These are phyloP conservation scores for Sebastes umbrosus DNA, from an alignment of 2,797 vertebrate genomes.

Conservation along the genomic window DNA sequence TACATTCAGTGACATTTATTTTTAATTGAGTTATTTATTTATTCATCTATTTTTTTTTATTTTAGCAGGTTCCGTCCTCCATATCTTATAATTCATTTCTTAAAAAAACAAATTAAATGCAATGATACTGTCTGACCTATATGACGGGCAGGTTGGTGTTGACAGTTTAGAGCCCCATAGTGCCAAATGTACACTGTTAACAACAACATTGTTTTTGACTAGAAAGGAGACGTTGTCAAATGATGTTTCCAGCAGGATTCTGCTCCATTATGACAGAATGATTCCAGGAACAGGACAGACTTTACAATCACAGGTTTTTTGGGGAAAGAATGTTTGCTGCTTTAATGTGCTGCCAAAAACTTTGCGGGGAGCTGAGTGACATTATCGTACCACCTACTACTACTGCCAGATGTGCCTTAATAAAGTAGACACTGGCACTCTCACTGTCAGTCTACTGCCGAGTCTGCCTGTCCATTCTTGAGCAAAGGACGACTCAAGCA, in stretches of 20 bases:
- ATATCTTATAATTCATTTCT: accelerated
- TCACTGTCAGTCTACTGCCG: background rate
- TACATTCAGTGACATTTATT: too few species aligned
- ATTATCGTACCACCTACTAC: background rate
- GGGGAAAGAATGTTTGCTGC: background rate
- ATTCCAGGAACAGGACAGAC: slow-evolving; percentile 18
- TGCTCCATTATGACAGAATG: background rate
- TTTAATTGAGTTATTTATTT: too few species aligned
- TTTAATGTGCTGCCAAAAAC: background rate
- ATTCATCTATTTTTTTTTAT: too few species aligned
- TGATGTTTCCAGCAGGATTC: background rate
- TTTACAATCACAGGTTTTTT: background rate
- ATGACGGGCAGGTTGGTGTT: too few species aligned
- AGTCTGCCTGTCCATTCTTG: background rate
- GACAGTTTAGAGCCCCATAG: background rate
- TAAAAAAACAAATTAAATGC: too few species aligned
- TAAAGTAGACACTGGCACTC: background rate
- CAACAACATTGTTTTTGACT: background rate
- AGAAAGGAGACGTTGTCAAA: background rate
- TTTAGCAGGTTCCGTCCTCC: too few species aligned
- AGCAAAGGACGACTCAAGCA: background rate
- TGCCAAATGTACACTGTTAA: background rate
- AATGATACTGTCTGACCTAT: accelerated
- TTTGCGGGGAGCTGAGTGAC: background rate
- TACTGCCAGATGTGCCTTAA: background rate